Base-by-base conservation (phyloP, 2,888 invertebrate species). In the Rotaria sp. region DNA sequence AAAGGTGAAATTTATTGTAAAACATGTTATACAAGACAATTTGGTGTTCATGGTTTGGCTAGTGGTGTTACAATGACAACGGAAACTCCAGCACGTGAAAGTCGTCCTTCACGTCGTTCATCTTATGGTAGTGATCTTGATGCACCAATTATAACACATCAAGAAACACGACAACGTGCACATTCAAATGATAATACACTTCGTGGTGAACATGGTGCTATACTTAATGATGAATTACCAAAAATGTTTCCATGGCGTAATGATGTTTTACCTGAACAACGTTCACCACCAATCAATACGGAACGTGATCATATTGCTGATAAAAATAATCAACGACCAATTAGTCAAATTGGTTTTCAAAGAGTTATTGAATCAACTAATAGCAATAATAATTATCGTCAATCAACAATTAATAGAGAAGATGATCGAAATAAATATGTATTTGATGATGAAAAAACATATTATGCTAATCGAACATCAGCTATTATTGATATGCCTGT, bases 1-100 rank as follows among this genome's bases (percentile, higher is more conserved):
- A 80, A 45, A 80, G 80, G 80, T n/a, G 80, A 80, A 80, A 80
- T 80, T 45, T 80, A 80, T 45, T 80, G 80, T 80, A 80, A 45
- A 80, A 13, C 45, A 80, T 80, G 80, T 45, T 80, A 80, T 45
- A 80, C 80, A 80, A 24, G n/a, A 45, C 45, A 80, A 45, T 80
- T 45, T 45, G 80, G 80, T 45, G 80, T 45, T 7, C 80, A 80
- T 80, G 80, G 80, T n/a, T 26, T 80, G n/a, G 45, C n/a, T n/a
- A 80, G 45, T n/a, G 80, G 80, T 80, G 80, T 80, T 13, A 45
- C 80, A 45, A 80, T 80, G 80, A 45, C 80, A 45, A 80, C 80
- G 10, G 80, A 80, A 45, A 26, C 26, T 80, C 0, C n/a, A 45
- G 26, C 18, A n/a, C 41, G 24, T 45, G 45, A 80, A 13, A 7